Base-by-base conservation (phyloP, 2,888 invertebrate species). In the Portevinia maculata region DNA sequence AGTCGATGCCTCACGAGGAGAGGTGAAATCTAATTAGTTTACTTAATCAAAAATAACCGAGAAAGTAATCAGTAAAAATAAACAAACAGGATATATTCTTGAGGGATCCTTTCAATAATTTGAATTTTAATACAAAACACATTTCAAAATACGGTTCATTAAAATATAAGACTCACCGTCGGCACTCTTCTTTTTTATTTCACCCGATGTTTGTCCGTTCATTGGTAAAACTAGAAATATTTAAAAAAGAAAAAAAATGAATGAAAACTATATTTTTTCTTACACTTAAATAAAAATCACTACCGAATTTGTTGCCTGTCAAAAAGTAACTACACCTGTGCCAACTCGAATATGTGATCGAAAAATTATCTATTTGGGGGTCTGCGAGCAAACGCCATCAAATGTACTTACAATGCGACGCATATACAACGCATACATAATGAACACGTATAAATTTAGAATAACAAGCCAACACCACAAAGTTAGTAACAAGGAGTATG, bases 201-300 rank as follows among this genome's bases (percentile, higher is more conserved):
- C 88, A 65, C 86, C 87, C 34, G 86, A 85, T 55, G 86, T 59
- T 73, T 89, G 88, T 84, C 89, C 89, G 86, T 90, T 90, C 90
- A 90, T 89, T 85, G 90, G 88, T 86, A 90, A 87, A 73, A 90
- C 90, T 90, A 86, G 17, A 89, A 88, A 46, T 41, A 75, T 37
- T 84, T 60, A 37, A 37, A 19, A 55, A 39, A 71, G 13, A 37
- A 1, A 8, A 4, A 13, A 13, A 32, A 17, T 13, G 15, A 17
- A 13, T 1, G 0, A 17, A 17, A 3, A 15, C 11, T 13, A 15
- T 30, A 17, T 1, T 7, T 8, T n/a, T 21, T 9, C 21, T 13
- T 7, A n/a, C 5, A n/a, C 0, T 9, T 13, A 52, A 53, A 34
- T 7, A 32, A 53, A 24, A 57, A 59, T 19, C 39, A 19, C 70